phyloP scores from a whole-genome alignment of 1,140 invertebrate species.

The Dreissena rostriformis region DNA sequence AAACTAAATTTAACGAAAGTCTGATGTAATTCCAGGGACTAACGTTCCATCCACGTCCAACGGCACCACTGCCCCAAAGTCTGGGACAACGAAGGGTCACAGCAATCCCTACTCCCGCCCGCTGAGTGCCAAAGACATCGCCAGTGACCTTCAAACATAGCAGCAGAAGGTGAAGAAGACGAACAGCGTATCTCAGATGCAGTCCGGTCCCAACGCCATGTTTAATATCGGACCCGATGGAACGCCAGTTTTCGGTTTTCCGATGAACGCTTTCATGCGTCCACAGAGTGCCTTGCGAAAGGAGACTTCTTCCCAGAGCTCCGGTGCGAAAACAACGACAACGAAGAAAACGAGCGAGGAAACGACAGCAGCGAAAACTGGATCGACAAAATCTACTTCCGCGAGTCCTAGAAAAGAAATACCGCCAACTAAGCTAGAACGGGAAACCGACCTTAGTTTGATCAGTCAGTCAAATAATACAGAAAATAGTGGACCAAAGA shows the following conservation, averaged over 20 bases:
- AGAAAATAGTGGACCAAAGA: background rate
- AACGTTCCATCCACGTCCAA: too few species aligned
- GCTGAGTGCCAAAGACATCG: conserved; percentile 77
- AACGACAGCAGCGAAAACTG: conserved; percentile 24
- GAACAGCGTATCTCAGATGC: conserved; percentile 22
- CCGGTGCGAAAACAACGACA: conserved; percentile 6
- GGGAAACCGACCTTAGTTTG: background rate
- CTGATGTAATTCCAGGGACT: too few species aligned
- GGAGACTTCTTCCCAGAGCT: conserved; percentile 28
- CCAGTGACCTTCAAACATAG: conserved; percentile 62
- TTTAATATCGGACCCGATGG: conserved; percentile 19
- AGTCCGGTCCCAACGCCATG: conserved; percentile 10
- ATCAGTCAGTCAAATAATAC: too few species aligned
- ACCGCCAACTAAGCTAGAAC: background rate
- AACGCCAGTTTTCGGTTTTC: conserved; percentile 57
- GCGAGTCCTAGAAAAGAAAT: conserved; percentile 23
- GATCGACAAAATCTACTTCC: conserved; percentile 17
- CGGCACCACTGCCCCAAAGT: too few species aligned
- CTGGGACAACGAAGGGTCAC: conserved; percentile 53
- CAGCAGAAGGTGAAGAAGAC: conserved; percentile 61
- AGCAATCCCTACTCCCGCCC: conserved; percentile 74
- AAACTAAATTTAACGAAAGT: too few species aligned
- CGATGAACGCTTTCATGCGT: conserved; percentile 76
- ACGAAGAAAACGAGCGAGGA: conserved; percentile 12
- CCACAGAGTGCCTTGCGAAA: conserved; percentile 72